Evolutionary conservation across 2,113 vertebrate genomes (phyloP), one percentile per base, ranked within the genome.

Genomic region (Penelope pileata): DNA sequence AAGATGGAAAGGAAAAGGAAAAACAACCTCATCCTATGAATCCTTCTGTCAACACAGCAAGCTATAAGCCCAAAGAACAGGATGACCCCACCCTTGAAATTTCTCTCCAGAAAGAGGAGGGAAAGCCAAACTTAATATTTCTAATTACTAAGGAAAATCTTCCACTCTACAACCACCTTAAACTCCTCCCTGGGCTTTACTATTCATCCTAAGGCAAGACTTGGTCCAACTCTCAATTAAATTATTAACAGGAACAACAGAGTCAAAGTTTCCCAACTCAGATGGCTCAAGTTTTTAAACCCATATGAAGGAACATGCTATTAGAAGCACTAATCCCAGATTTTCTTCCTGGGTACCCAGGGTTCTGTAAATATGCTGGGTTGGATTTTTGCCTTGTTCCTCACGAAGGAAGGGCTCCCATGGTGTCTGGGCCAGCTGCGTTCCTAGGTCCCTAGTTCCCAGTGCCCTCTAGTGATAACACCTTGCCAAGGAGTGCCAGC

Each of bases 101-200:
- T 30, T 15, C 64, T 94, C n/a, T n/a, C 83, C 93, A 94, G 85
- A 67, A 88, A 90, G 51, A 40, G 59, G 89, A 80, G 13, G 42
- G 72, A 42, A 94, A 96, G 94, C 85, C 79, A 91, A 96, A 82
- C 56, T 58, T 68, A 93, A 78, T 74, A 96, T 93, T 95, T 94
- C 87, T 88, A 78, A 86, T 84, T 78, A 83, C 29, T 18, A 91
- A 73, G 69, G 51, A 47, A 94, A 96, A 80, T 24, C 69, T 84
- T 68, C 18, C 62, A 50, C 48, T 82, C 60, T 11, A 53, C 75
- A 94, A 79, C 40, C 70, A 94, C 67, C 74, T 91, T 54, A 93
- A 87, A n/a, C 87, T 94, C 84, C 70, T 88, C 66, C 67, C 50
- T 24, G 40, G 56, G 74, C 84, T 94, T 92, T 73, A 67, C 53